phyloP scores from a whole-genome alignment of 2,113 vertebrate genomes.

The Atherinomorus stipes region DNA sequence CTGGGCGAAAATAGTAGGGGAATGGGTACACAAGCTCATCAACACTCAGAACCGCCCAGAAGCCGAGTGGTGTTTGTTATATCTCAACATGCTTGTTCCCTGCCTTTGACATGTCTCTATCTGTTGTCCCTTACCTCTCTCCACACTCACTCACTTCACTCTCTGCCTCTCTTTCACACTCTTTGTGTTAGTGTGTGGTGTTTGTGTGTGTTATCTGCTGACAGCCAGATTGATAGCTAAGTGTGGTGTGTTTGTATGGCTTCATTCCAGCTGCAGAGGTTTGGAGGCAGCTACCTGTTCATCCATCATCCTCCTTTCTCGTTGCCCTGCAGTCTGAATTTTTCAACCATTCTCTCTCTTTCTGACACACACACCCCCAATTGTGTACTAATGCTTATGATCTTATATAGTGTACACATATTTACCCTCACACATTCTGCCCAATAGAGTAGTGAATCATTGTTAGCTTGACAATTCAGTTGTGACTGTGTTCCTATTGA shows the following conservation, averaged over 20 bases:
- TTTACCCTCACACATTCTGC: not conserved
- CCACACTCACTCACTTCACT: not conserved
- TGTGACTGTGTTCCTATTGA: no score
- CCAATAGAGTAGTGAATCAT: not conserved
- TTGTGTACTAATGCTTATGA: not conserved
- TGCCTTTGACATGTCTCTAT: slow-evolving; percentile 33
- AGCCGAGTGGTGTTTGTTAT: slow-evolving; percentile 25
- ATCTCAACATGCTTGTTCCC: slow-evolving; percentile 19
- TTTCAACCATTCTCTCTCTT: slow-evolving; percentile 23
- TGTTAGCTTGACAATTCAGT: no score
- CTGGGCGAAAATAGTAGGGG: slow-evolving; percentile 66
- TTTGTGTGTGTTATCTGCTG: slow-evolving; percentile 46
- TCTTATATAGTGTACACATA: not conserved
- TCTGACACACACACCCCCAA: no score
- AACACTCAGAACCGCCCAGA: slow-evolving; percentile 14
- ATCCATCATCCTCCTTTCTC: slow-evolving; percentile 61
- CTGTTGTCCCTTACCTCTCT: slow-evolving; percentile 11
- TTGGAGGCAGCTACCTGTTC: slow-evolving; percentile 65
- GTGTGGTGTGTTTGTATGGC: slow-evolving; percentile 55
- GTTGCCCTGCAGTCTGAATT: slow-evolving; percentile 34
- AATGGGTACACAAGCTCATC: slow-evolving; percentile 17
- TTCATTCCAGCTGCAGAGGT: slow-evolving; percentile 55
- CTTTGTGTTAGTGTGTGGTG: slow-evolving; percentile 15
- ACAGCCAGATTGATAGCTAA: slow-evolving; percentile 64
- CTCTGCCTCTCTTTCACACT: not conserved